Evolutionary conservation across 30 jellyfish, hydroid and myxozoan species (phyloP).

Genomic region (Clytia hemisphaerica): DNA sequence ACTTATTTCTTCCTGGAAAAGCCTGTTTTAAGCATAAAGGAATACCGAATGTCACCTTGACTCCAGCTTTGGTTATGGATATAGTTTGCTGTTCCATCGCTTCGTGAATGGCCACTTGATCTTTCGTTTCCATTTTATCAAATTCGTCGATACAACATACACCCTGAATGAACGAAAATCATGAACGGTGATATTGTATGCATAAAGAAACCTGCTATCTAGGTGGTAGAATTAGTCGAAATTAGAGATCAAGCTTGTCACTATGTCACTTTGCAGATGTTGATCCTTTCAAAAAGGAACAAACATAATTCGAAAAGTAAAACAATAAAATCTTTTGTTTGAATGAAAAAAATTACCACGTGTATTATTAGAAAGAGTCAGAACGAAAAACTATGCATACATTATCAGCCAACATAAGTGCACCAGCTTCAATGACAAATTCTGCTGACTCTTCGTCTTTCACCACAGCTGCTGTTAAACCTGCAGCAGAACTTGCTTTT

Average conservation of each 20-base stretch:
- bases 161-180: conserved; percentile 54
- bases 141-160: conserved; percentile 99
- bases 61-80: conserved; percentile 99
- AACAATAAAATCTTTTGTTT: too few species aligned
- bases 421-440: conserved; percentile 99
- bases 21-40: too few species aligned
- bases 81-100: conserved; percentile 99
- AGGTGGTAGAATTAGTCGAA: too few species aligned
- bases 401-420: conserved; percentile 99
- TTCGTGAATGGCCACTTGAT: conserved; percentile 99
- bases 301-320: too few species aligned
- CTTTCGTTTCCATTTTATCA: conserved; percentile 98
- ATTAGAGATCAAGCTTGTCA: too few species aligned
- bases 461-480: conserved; percentile 99
- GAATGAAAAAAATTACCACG: too few species aligned
- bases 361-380: too few species aligned
- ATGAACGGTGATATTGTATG: too few species aligned
- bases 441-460: conserved; percentile 99
- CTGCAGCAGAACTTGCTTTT: conserved; percentile 99
- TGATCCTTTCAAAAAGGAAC: too few species aligned
- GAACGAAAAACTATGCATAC: conserved; percentile 52
- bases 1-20: too few species aligned
- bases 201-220: too few species aligned
- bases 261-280: too few species aligned
- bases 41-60: conserved; percentile 86